Conservation (phyloP, 2,797 vertebrate species). For the Coregonus ussuriensis region DNA sequence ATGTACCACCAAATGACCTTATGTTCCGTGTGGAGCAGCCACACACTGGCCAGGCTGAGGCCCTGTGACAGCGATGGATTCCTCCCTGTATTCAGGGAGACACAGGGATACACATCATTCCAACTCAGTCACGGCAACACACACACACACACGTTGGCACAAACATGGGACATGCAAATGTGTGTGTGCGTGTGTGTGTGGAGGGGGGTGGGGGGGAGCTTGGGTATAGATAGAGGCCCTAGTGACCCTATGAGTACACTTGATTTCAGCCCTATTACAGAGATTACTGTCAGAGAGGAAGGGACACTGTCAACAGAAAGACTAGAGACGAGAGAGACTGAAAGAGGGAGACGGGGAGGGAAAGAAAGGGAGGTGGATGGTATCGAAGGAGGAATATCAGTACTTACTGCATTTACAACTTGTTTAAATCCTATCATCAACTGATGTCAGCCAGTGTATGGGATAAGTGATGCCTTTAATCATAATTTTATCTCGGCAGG, state of each 20-base stretch:
- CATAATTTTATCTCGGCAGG: too few relatives aligned
- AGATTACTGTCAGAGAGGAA: constrained; percentile 52
- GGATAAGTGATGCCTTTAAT: too few relatives aligned
- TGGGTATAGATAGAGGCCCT: too few relatives aligned
- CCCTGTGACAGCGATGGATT: not conserved
- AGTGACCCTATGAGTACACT: constrained; percentile 26
- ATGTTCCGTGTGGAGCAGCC: not conserved
- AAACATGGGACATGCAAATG: too few relatives aligned
- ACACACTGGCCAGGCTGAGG: not conserved
- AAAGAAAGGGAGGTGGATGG: not conserved
- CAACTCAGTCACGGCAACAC: not conserved
- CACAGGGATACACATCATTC: not conserved
- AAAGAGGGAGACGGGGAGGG: constrained; percentile 14
- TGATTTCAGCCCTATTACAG: constrained; percentile 51
- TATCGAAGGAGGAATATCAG: not conserved
- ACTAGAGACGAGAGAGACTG: constrained; percentile 30
- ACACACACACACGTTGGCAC: not conserved
- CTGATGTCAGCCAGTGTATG: too few relatives aligned
- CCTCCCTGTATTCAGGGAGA: not conserved
- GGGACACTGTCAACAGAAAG: constrained; percentile 47
- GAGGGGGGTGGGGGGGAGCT: not conserved
- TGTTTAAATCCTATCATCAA: too few relatives aligned
- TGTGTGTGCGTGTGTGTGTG: not conserved
- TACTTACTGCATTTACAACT: too few relatives aligned
- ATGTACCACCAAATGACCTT: not conserved